Percentiles rank a stretch among this genome's conserved stretches.
Evolutionary conservation across 2,113 vertebrate species (phyloP).

Genomic region (Odontophorus gujanensis): DNA sequence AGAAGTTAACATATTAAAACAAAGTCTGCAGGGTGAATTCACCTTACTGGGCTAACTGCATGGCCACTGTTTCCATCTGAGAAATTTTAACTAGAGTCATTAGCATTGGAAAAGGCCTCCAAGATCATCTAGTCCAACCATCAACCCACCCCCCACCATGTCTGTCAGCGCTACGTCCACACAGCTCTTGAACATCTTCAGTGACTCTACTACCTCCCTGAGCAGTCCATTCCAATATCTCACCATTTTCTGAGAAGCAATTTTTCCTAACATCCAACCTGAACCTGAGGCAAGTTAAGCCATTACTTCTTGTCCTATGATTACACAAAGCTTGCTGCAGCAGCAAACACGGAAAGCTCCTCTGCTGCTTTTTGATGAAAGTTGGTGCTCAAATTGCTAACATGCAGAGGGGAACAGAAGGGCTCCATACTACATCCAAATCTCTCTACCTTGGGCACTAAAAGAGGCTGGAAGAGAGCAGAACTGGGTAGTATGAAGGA

Average conservation of each 20-base stretch:
- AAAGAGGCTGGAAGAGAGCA: not conserved
- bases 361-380: not conserved
- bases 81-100: not conserved
- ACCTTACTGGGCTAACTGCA: accelerated
- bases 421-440: not conserved
- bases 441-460: not conserved
- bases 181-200: too few species aligned
- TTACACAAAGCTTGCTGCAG: accelerated
- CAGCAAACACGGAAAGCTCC: not conserved
- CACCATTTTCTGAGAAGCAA: too few species aligned
- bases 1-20: not conserved
- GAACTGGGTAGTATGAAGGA: not conserved
- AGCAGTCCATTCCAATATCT: too few species aligned
- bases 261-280: too few species aligned
- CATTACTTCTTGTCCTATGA: not conserved
- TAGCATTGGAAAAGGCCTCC: too few species aligned
- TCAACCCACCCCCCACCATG: too few species aligned
- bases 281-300: too few species aligned
- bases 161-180: too few species aligned
- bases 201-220: too few species aligned
- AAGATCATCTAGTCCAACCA: too few species aligned
- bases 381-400: not conserved
- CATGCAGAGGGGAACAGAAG: not conserved
- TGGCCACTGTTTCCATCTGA: accelerated
- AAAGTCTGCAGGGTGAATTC: not conserved